Evolutionary conservation across 1,140 invertebrate genomes (phyloP).

Genomic region (honey bee (Apis mellifera)): DNA sequence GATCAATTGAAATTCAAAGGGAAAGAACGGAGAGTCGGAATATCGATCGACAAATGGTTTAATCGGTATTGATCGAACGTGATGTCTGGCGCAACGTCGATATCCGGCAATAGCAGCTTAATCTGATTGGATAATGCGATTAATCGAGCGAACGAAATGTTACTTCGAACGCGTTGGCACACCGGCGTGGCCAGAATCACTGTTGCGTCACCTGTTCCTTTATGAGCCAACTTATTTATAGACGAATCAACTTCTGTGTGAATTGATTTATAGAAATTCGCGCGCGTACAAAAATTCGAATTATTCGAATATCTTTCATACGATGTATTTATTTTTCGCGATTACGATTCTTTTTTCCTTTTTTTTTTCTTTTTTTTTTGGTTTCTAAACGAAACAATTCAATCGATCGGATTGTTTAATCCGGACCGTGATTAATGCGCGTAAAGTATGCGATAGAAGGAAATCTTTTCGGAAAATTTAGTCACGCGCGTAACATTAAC

Average conservation of each 20-base stretch:
- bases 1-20: not conserved
- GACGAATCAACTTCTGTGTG: not conserved
- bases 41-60: not conserved
- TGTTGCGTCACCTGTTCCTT: not conserved
- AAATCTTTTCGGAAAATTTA: no score
- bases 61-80: not conserved
- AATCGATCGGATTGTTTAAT: no score
- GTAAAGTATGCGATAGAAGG: no score
- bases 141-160: constrained; percentile 1
- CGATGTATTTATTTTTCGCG: no score
- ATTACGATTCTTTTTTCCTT: no score
- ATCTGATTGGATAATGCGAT: constrained; percentile 23
- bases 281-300: not conserved
- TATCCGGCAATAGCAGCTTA: constrained; percentile 8
- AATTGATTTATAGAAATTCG: not conserved
- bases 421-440: no score
- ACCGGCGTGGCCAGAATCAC: not conserved
- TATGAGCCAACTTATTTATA: constrained; percentile 1
- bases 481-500: no score
- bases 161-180: constrained; percentile 17
- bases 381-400: no score
- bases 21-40: not conserved
- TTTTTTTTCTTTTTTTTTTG: no score
- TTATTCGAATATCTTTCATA: no score
- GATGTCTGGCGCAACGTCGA: constrained; percentile 15